These are phyloP conservation scores for Glossosoma conforme DNA, from an alignment of 1,140 invertebrate species.

Conservation along the genomic window DNA sequence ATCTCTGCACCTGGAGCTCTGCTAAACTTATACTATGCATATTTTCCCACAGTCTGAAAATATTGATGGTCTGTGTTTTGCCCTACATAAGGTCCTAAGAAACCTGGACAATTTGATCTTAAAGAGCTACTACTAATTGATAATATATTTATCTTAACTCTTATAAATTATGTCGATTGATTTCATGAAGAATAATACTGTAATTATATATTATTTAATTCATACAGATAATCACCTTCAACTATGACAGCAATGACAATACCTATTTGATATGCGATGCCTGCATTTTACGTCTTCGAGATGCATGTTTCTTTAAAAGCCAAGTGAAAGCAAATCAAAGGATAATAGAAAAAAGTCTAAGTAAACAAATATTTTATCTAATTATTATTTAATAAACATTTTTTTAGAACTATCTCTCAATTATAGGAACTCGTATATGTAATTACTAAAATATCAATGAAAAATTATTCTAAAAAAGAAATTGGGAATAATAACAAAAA, in stretches of 20 bases:
- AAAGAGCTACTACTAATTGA: neutral
- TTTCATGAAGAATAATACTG: neutral
- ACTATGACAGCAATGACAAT: neutral
- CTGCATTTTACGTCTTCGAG: slow-evolving; percentile 10
- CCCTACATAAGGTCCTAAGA: neutral
- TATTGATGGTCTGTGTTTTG: no score
- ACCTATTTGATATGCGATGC: slow-evolving; percentile 12
- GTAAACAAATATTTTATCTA: neutral
- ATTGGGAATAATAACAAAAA: neutral
- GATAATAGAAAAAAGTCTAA: neutral
- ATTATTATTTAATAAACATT: neutral
- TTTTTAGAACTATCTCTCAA: neutral
- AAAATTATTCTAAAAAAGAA: neutral
- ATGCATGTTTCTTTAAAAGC: slow-evolving; percentile 6
- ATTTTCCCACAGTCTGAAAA: no score
- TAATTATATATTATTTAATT: neutral
- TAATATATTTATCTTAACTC: neutral
- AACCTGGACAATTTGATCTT: neutral
- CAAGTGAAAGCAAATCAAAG: slow-evolving; percentile 12
- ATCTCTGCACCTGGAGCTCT: no score
- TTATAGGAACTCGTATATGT: neutral
- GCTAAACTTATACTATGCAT: no score
- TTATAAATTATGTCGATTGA: neutral
- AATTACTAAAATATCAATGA: neutral
- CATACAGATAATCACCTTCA: slow-evolving; percentile 2